Evolutionary conservation across 2,113 vertebrate genomes (phyloP), one percentile per base, ranked within the genome.

Genomic region (Macroglossus sobrinus): DNA sequence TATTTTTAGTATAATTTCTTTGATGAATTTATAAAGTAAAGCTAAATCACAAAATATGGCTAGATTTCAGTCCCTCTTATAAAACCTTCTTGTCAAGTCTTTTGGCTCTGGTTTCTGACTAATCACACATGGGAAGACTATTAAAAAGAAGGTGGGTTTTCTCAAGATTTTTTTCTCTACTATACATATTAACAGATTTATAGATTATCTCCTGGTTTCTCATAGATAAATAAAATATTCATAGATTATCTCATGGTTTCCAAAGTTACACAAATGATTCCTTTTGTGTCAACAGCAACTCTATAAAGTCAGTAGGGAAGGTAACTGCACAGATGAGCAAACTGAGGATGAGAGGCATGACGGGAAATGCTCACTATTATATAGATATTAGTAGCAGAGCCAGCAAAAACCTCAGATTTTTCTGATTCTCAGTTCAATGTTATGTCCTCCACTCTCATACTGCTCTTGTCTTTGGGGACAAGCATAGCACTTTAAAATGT

Each of bases 1-100:
- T 90, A 76, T 88, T 47, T 89, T 81, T 78, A 82, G 45, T 43
- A 84, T 82, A 80, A 43, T 84, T 86, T 96, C 76, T 92, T 45
- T 84, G 43, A 71, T 61, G 91, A n/a, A 76, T 84, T n/a, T n/a
- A 93, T 38, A 50, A 50, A 50, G 15, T 50, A 50, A 47, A 69
- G 24, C 30, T 74, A 95, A 71, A 91, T 80, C 35, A 71, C 76
- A 91, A 89, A 81, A 50, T 64, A 45, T 86, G 63, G 9, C 24
- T 80, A 75, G 61, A 78, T 84, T 84, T 95, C 26, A 55, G 47
- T 38, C 15, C n/a, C 40, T 87, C 26, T n/a, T n/a, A 79, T 33
- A 53, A 76, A 86, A 95, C 71, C n/a, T 91, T 93, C 33, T 63
- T 26, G 30, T 80, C 47, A 82, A 89, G 24, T 43, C 45, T 74